Conservation (phyloP, 92 coral and sea anemone genomes). For the Montipora capitata region DNA sequence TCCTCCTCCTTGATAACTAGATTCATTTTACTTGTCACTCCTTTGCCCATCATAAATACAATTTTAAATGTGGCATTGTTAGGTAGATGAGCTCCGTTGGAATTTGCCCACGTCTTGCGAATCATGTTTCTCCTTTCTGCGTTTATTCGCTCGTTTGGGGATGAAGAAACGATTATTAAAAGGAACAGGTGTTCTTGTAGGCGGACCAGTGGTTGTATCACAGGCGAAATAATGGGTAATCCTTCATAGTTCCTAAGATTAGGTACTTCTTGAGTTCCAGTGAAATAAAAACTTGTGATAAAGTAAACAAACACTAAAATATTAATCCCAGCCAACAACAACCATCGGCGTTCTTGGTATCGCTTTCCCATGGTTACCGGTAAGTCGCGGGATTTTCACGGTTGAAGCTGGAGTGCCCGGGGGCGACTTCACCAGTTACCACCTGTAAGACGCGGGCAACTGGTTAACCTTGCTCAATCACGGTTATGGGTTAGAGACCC, state of each 20-base stretch:
- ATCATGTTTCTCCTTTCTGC: conserved; percentile 54
- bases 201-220: not conserved
- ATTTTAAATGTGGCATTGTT: conserved; percentile 28
- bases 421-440: too few relatives aligned
- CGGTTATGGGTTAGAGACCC: too few relatives aligned
- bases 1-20: conserved; percentile 68
- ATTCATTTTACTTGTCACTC: conserved; percentile 33
- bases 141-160: conserved; percentile 52
- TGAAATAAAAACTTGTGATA: not conserved
- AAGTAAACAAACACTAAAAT: not conserved
- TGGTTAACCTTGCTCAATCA: too few relatives aligned
- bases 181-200: conserved; percentile 31
- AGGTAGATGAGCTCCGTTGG: not conserved
- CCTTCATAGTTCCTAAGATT: conserved; percentile 12
- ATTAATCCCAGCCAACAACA: not conserved
- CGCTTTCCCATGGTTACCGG: too few relatives aligned
- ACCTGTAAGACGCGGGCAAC: too few relatives aligned
- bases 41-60: conserved; percentile 45
- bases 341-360: too few relatives aligned
- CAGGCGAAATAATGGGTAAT: conserved; percentile 8
- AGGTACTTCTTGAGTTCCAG: not conserved
- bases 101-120: conserved; percentile 78
- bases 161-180: conserved; percentile 71
- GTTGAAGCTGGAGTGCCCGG: too few relatives aligned
- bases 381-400: too few relatives aligned